Evolutionary conservation across 2,888 invertebrate genomes (phyloP).

Genomic region (Fragum sueziense): DNA sequence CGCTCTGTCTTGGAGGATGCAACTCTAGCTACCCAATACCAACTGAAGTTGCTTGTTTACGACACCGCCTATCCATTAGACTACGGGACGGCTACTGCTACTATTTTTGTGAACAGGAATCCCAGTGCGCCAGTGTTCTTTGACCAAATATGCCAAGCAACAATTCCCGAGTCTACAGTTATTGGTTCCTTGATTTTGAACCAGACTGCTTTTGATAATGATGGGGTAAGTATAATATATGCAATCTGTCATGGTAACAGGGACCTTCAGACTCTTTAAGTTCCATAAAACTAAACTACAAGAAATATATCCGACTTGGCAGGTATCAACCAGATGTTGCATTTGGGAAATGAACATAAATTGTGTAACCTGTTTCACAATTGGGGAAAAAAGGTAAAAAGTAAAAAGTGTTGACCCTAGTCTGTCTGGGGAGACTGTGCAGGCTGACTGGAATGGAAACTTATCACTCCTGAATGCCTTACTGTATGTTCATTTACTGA

Average conservation of each 20-base stretch:
- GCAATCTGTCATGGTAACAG: neutral
- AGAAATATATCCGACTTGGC: neutral
- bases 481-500: too few relatives aligned
- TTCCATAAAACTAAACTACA: neutral
- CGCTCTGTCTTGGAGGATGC: constrained; percentile 63
- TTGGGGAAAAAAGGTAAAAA: neutral
- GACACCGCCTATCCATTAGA: constrained; percentile 72
- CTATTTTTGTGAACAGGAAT: constrained; percentile 75
- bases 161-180: constrained; percentile 63
- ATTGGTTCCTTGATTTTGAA: constrained; percentile 68
- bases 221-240: constrained; percentile 70
- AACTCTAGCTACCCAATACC: constrained; percentile 61
- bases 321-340: too few relatives aligned
- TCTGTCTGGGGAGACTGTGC: too few relatives aligned
- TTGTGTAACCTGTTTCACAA: neutral
- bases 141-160: constrained; percentile 49
- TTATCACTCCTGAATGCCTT: too few relatives aligned
- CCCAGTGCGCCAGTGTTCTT: constrained; percentile 72
- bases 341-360: too few relatives aligned
- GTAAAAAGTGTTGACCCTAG: too few relatives aligned
- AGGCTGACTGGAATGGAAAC: too few relatives aligned
- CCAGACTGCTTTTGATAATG: constrained; percentile 71
- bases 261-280: too few relatives aligned
- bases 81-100: constrained; percentile 68
- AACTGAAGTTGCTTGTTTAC: constrained; percentile 65